Percentiles rank a stretch among this genome's conserved stretches.
Evolutionary conservation across 1,140 invertebrate species (phyloP).

Genomic region (Himalopsyche phryganea): DNA sequence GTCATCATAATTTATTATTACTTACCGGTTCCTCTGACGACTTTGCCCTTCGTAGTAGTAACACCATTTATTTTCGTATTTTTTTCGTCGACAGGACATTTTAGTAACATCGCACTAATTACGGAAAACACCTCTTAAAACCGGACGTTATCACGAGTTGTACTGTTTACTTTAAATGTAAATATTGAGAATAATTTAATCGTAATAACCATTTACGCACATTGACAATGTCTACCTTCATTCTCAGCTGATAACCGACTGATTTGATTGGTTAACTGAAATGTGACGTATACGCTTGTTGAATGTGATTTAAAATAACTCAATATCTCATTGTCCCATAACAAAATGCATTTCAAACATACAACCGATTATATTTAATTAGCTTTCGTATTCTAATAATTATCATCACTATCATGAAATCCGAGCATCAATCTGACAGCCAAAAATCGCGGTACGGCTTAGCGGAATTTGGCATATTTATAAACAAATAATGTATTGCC

Average conservation of each 20-base stretch:
- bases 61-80: conserved; percentile 14
- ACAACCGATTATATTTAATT: too few species aligned
- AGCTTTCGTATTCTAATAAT: too few species aligned
- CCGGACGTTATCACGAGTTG: conserved; percentile 6
- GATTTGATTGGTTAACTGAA: conserved; percentile 15
- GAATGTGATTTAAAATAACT: too few species aligned
- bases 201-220: conserved; percentile 11
- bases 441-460: background rate
- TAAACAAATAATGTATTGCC: conserved; percentile 17
- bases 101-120: conserved; percentile 19
- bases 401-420: too few species aligned
- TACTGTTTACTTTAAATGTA: conserved; percentile 12
- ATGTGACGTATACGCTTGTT: conserved; percentile 9
- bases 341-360: too few species aligned
- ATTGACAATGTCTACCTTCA: conserved; percentile 17
- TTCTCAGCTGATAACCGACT: conserved; percentile 19
- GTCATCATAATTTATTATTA: conserved; percentile 4
- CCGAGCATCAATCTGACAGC: background rate
- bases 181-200: conserved; percentile 12
- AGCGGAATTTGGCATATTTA: conserved; percentile 4
- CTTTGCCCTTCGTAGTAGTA: conserved; percentile 2
- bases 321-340: too few species aligned
- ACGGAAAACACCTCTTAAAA: background rate
- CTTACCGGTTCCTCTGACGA: conserved; percentile 18
- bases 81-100: conserved; percentile 15